These are phyloP conservation scores for Rhabdomys dilectus DNA, from an alignment of 2,113 vertebrate species.

Conservation along the genomic window DNA sequence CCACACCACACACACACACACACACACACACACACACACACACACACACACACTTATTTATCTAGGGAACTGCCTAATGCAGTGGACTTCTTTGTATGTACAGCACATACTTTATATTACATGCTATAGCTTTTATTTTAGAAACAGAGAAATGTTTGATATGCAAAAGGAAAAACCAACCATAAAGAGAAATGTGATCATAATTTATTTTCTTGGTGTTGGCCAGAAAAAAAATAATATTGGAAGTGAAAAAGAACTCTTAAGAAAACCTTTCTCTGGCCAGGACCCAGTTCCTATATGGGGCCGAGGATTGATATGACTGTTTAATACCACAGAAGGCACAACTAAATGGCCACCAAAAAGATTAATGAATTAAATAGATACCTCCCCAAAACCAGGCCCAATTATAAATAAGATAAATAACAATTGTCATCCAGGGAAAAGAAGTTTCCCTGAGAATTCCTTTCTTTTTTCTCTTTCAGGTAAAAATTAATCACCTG, in stretches of 20 bases:
- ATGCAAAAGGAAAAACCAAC: not conserved
- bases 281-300: too few species aligned
- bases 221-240: not conserved
- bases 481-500: too few species aligned
- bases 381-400: too few species aligned
- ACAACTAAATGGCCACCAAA: too few species aligned
- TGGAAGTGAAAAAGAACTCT: conserved; percentile 51
- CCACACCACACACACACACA: not conserved
- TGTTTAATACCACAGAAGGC: too few species aligned
- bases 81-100: not conserved
- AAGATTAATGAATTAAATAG: too few species aligned
- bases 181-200: not conserved
- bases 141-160: conserved; percentile 37
- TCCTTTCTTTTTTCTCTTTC: too few species aligned
- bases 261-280: too few species aligned
- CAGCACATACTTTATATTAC: not conserved
- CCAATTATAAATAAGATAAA: too few species aligned
- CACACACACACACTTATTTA: not conserved
- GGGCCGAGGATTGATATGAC: too few species aligned
- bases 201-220: conserved; percentile 19
- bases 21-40: not conserved
- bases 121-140: not conserved
- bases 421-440: too few species aligned
- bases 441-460: too few species aligned
- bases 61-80: not conserved